Conservation (phyloP, 2,888 invertebrate species). For the Brenthis hecate region DNA sequence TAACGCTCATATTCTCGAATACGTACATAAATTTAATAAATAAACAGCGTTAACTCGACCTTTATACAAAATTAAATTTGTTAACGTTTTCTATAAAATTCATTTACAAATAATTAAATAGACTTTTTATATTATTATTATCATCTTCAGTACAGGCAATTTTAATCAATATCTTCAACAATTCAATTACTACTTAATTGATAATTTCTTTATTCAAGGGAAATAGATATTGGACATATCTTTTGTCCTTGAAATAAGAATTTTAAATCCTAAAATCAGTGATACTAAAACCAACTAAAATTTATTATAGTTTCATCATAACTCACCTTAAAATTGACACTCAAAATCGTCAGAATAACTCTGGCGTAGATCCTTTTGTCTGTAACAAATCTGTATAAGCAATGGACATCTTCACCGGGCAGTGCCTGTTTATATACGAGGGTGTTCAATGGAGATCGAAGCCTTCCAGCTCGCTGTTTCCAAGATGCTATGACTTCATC, state of each 20-base stretch:
- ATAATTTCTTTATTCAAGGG: no score
- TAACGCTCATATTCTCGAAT: constrained; percentile 29
- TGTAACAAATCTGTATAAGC: constrained; percentile 92
- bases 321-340: constrained; percentile 90
- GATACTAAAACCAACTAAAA: not conserved
- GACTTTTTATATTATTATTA: not conserved
- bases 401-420: constrained; percentile 88
- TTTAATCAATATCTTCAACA: not conserved
- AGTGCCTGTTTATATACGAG: constrained; percentile 91
- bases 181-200: not conserved
- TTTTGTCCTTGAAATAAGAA: no score
- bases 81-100: constrained; percentile 9
- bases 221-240: no score
- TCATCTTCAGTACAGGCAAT: no score
- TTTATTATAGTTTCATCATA: not conserved
- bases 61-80: constrained; percentile 18
- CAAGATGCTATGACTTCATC: constrained; percentile 94
- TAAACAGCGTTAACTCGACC: constrained; percentile 19
- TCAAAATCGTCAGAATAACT: constrained; percentile 88
- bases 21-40: constrained; percentile 28
- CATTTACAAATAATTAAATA: not conserved
- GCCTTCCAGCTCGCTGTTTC: constrained; percentile 88
- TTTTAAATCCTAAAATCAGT: not conserved
- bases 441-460: constrained; percentile 93
- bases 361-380: constrained; percentile 91